Base-by-base conservation (phyloP, 2,888 invertebrate species). In the Pelosia muscerda region DNA sequence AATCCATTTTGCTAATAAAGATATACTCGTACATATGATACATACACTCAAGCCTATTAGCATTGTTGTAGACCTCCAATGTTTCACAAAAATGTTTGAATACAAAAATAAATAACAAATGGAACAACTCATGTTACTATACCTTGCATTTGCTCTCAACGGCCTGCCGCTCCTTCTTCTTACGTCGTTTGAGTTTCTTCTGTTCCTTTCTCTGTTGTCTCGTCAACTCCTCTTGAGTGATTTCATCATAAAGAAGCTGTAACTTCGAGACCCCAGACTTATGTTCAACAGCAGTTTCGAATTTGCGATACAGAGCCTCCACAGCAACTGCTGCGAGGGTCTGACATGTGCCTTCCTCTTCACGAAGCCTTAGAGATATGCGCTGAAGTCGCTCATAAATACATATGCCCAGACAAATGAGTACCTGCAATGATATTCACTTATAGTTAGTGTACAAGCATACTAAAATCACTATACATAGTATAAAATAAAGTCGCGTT, bases 271-370 rank as follows among this genome's bases (percentile, higher is more conserved):
- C 97, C 31, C 98, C 98, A 85, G 97, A 97, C 89, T 98, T 98
- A 74, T 96, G 96, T 91, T 99, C 98, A 34, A 98, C 97, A 6
- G 98, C 97, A 81, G 97, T 97, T 96, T 98, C 98, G 91, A 98
- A 99, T 91, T 97, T 98, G 79, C 98, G 97, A 85, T 97, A 97
- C 19, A 99, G 95, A 8, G 98, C 97, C 86, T 98, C 98, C 0
- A 98, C 97, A 0, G 97, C 97, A 9, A 98, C 97, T 58, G 98
- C 98, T 65, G 98, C 98, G 73, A 99, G 96, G 64, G 98, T 97
- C 91, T 98, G 98, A 93, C 98, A 98, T n/a, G 98, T 98, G 86
- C 98, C 97, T 89, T 98, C 98, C 87, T 98, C 98, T 88, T 98
- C 98, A 68, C 97, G 96, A 83, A 99, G 95, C 65, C 98, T 96